Evolutionary conservation across 1,140 invertebrate genomes (phyloP).

Genomic region (Ridgeia piscesae): DNA sequence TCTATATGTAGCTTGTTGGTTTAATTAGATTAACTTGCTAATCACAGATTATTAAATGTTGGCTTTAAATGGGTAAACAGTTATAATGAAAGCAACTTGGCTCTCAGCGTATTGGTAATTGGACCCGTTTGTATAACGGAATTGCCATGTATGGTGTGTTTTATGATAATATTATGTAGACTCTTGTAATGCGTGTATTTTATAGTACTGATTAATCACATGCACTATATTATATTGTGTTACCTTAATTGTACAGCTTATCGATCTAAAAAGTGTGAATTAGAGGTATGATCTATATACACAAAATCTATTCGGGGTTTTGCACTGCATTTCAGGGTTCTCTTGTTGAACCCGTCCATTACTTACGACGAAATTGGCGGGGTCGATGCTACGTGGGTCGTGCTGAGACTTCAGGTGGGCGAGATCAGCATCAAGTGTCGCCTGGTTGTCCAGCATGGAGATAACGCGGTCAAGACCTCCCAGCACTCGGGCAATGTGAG

Average conservation of each 20-base stretch:
- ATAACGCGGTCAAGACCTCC: conserved; percentile 23
- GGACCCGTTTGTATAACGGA: neutral
- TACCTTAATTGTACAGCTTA: too few relatives aligned
- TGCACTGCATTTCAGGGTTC: too few relatives aligned
- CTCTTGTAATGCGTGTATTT: too few relatives aligned
- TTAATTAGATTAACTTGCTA: neutral
- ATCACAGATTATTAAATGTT: neutral
- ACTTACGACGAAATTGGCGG: neutral
- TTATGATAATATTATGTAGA: neutral
- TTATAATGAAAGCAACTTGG: neutral
- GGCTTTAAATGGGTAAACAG: neutral
- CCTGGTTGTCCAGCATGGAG: conserved; percentile 13
- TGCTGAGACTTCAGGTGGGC: conserved; percentile 23
- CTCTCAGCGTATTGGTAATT: neutral
- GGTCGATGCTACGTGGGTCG: neutral
- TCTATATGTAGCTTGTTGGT: neutral
- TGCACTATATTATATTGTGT: too few relatives aligned
- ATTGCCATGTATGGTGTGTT: neutral
- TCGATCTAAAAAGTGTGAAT: too few relatives aligned
- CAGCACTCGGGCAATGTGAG: conserved; percentile 21
- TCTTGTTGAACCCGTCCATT: neutral
- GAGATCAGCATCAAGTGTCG: conserved; percentile 15
- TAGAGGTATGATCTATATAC: too few relatives aligned
- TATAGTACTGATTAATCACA: too few relatives aligned
- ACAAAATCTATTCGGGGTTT: too few relatives aligned